Evolutionary conservation across 2,888 invertebrate genomes (phyloP), one percentile per base, ranked within the genome.

Genomic region (Hyles lineata): DNA sequence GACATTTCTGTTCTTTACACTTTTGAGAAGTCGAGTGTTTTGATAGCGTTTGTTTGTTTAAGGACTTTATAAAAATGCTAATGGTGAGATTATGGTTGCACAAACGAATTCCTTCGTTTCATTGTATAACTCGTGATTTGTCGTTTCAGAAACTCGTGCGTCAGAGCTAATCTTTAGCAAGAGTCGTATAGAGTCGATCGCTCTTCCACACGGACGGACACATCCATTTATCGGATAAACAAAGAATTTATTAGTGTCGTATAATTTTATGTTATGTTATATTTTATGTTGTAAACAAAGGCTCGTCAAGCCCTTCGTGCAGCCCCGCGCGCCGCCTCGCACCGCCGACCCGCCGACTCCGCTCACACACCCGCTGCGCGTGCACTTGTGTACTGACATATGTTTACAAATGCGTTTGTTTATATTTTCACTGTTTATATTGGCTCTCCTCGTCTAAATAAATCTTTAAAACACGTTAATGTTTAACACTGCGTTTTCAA

Each of bases 231-330:
- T 90, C 87, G 88, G 83, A 90, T 93, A 93, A 93, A 94, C 92
- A 94, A 89, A 91, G 89, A 91, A 92, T 94, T 94, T 94, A 94
- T 93, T 89, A 89, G 85, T 89, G 92, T 93, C 93, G 92, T 94
- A 94, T 94, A 94, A 92, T 92, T 94, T 94, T 91, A 94, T 93
- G 92, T 89, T 91, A 94, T 93, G 92, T 89, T 91, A n/a, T n/a
- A 92, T 92, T 94, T 94, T 91, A 94, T 93, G 92, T 89, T 91
- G 90, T 91, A 94, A 94, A 94, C 94, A 94, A 93, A 93, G 90
- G 89, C 90, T 90, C 90, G 89, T 89, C 87, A 85, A 85, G 78
- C 83, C 80, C 77, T 72, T 74, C 74, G 77, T 19, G 55, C 55
- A 19, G 81, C 75, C 76, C 74, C 78, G 76, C 78, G 75, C 74